phyloP scores from a whole-genome alignment of 1,140 invertebrate species.

The Maconellicoccus hirsutus region DNA sequence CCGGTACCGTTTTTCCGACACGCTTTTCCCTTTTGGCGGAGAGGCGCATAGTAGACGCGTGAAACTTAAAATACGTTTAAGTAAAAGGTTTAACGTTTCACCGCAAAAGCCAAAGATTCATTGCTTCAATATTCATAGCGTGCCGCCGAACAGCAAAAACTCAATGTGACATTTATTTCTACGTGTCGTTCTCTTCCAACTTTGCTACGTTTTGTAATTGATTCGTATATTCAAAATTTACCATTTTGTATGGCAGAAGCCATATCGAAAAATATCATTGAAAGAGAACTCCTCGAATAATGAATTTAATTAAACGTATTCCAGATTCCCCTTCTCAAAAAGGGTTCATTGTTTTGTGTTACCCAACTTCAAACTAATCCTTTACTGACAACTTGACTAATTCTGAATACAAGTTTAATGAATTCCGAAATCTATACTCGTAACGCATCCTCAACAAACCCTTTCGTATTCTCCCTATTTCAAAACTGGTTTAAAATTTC shows the following conservation, averaged over 20 bases:
- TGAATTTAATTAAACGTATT: background rate
- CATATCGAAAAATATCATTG: background rate
- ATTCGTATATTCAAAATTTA: background rate
- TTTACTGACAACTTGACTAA: background rate
- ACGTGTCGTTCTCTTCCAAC: background rate
- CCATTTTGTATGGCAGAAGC: too few relatives aligned
- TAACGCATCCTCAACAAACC: background rate
- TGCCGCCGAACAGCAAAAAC: background rate
- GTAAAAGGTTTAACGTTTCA: conserved; percentile 20
- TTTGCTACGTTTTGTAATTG: background rate
- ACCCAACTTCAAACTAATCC: background rate
- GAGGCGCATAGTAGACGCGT: background rate
- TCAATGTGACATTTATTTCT: conserved; percentile 13
- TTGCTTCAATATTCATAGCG: conserved; percentile 11
- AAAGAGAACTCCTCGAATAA: background rate
- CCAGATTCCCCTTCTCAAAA: background rate
- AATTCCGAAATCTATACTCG: background rate
- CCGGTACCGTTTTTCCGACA: background rate
- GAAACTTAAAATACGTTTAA: conserved; percentile 18
- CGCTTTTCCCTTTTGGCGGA: background rate
- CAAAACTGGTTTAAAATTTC: background rate
- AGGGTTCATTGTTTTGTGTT: background rate
- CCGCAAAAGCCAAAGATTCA: background rate
- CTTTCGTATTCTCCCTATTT: background rate
- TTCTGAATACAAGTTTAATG: background rate